Evolutionary conservation across 1,140 invertebrate species (phyloP).

Genomic region (Zeugodacus cucurbitae): DNA sequence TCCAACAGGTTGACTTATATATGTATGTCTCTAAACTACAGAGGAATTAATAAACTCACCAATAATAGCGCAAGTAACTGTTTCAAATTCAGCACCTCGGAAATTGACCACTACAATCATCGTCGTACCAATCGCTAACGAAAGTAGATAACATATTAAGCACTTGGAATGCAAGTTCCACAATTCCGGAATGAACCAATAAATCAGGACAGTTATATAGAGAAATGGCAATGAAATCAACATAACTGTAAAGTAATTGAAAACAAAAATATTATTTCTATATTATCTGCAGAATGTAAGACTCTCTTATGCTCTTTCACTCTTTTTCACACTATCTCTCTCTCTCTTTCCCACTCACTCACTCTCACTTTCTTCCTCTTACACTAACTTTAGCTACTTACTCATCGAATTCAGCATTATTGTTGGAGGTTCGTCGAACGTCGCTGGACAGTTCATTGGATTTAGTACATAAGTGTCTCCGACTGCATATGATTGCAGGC

Average conservation of each 20-base stretch:
- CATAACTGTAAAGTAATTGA: slow-evolving; percentile 67
- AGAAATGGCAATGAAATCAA: slow-evolving; percentile 76
- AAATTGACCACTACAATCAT: slow-evolving; percentile 62
- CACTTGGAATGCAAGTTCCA: slow-evolving; percentile 78
- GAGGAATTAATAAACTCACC: background rate
- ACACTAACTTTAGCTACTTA: background rate
- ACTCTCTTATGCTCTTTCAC: background rate
- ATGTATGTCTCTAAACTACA: no score
- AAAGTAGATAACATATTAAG: slow-evolving; percentile 76
- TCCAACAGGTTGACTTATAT: no score
- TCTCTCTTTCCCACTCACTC: background rate
- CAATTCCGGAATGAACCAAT: slow-evolving; percentile 75
- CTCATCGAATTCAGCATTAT: slow-evolving; percentile 18
- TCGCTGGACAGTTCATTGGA: slow-evolving; percentile 41
- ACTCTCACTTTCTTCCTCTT: no score
- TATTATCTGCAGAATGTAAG: no score
- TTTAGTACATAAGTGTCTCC: slow-evolving; percentile 13
- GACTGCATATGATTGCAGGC: slow-evolving; percentile 48
- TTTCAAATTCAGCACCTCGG: background rate
- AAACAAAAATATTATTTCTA: background rate
- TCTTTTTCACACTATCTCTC: no score
- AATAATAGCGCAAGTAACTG: background rate
- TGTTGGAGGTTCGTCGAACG: background rate
- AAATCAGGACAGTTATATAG: slow-evolving; percentile 75
- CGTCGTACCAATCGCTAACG: slow-evolving; percentile 71